Evolutionary conservation across 2,797 vertebrate genomes (phyloP).

Genomic region (Podarcis lilfordi): DNA sequence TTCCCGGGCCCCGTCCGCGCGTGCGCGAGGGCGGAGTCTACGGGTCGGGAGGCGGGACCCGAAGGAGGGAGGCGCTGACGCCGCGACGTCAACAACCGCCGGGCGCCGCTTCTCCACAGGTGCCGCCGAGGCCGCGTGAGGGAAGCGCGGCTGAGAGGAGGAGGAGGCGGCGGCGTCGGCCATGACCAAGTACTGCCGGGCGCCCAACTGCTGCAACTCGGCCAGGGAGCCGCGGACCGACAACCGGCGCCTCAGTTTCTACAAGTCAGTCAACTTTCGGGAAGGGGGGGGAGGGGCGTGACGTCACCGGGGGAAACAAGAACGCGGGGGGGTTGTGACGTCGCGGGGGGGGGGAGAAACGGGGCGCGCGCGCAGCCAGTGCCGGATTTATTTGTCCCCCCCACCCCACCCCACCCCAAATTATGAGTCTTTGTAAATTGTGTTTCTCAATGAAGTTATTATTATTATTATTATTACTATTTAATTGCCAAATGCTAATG

Average conservation of each 20-base stretch:
- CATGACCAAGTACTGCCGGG: conserved; percentile 80
- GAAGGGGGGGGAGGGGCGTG: not conserved
- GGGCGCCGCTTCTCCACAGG: too few species aligned
- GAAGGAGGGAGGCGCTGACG: not conserved
- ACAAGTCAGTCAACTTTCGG: conserved; percentile 73
- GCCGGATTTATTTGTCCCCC: too few species aligned
- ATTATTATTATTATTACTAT: too few species aligned
- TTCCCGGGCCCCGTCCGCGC: not conserved
- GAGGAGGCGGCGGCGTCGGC: not conserved
- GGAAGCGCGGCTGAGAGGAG: not conserved
- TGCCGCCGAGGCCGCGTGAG: not conserved
- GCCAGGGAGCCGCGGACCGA: conserved; percentile 64
- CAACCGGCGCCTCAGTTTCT: conserved; percentile 74
- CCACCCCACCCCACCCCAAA: too few species aligned
- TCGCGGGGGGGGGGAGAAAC: not conserved
- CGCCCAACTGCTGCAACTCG: conserved; percentile 75
- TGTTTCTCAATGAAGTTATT: too few species aligned
- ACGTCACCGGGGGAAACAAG: not conserved
- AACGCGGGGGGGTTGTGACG: not conserved
- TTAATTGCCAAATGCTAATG: too few species aligned
- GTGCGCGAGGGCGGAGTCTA: not conserved
- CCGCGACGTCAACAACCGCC: not conserved
- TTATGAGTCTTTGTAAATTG: too few species aligned
- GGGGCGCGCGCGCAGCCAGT: too few species aligned
- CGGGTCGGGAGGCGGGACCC: not conserved